Percentiles rank a stretch among this genome's conserved stretches.
Conservation (phyloP, 2,888 invertebrate species). For the Nephrotoma guestfalica region DNA sequence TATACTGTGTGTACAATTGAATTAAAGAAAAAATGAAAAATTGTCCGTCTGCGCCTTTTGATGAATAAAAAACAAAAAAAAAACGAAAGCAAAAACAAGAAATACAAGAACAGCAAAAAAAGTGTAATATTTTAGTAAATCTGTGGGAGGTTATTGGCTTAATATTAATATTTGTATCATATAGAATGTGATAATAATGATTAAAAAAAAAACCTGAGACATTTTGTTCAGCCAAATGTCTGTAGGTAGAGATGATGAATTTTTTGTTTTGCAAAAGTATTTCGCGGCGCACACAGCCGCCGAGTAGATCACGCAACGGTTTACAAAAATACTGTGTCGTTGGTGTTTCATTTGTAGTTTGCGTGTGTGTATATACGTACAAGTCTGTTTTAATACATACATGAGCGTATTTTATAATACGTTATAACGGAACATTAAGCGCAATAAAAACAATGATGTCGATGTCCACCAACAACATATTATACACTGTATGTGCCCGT, state of each 20-base stretch:
- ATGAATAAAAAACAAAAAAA: background rate
- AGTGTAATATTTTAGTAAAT: background rate
- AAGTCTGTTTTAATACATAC: background rate
- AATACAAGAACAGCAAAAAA: background rate
- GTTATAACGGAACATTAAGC: background rate
- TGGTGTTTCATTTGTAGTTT: background rate
- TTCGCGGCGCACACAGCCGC: background rate
- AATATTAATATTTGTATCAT: background rate
- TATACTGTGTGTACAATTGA: background rate
- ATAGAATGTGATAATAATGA: background rate
- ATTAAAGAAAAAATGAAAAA: background rate
- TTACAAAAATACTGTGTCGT: background rate
- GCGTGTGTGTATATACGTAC: background rate
- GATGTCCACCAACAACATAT: background rate
- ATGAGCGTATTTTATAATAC: background rate
- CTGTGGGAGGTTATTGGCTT: slow-evolving; percentile 1
- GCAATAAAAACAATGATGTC: background rate
- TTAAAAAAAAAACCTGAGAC: background rate
- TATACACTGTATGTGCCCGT: background rate
- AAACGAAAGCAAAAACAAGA: background rate
- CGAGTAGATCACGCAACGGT: background rate
- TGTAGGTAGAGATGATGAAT: background rate
- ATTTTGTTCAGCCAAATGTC: background rate
- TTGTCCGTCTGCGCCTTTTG: background rate
- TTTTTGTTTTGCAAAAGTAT: background rate